A percentile compares a stretch with the other conserved stretches of the same genome.
phyloP scores from a whole-genome alignment of 2,113 vertebrate species.

The Gallinago jamesoni region DNA sequence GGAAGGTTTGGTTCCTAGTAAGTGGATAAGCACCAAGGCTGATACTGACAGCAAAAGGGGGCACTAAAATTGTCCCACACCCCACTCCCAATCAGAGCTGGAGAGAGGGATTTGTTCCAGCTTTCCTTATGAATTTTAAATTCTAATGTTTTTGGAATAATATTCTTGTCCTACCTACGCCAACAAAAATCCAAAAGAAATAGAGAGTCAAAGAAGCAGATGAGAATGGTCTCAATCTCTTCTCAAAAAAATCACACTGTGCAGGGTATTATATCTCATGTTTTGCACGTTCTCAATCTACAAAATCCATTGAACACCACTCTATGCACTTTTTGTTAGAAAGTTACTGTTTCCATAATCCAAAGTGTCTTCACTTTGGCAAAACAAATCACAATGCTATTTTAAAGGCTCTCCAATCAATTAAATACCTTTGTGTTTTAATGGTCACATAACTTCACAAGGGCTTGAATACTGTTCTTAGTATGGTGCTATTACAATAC shows the following conservation, averaged over 20 bases:
- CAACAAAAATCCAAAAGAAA: background rate
- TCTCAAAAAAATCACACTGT: too few relatives aligned
- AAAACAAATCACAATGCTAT: background rate
- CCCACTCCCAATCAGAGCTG: background rate
- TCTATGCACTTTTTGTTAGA: background rate
- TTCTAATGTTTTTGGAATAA: background rate
- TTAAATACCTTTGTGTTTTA: background rate
- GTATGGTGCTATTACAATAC: background rate
- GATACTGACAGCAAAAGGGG: background rate
- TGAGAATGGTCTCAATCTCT: background rate
- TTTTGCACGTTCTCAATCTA: background rate
- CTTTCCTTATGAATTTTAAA: background rate
- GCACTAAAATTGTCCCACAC: background rate
- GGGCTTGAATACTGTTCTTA: background rate
- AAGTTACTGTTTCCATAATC: background rate
- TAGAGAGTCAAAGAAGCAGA: background rate
- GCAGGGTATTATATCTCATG: background rate
- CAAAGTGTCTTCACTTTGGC: background rate
- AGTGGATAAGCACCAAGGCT: background rate
- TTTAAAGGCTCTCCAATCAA: background rate
- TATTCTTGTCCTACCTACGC: background rate
- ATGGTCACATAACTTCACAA: background rate
- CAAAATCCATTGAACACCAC: background rate
- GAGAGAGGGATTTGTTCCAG: background rate
- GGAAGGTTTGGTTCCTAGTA: background rate